phyloP scores from a whole-genome alignment of 2,797 vertebrate genomes.

The Tinamus major region DNA sequence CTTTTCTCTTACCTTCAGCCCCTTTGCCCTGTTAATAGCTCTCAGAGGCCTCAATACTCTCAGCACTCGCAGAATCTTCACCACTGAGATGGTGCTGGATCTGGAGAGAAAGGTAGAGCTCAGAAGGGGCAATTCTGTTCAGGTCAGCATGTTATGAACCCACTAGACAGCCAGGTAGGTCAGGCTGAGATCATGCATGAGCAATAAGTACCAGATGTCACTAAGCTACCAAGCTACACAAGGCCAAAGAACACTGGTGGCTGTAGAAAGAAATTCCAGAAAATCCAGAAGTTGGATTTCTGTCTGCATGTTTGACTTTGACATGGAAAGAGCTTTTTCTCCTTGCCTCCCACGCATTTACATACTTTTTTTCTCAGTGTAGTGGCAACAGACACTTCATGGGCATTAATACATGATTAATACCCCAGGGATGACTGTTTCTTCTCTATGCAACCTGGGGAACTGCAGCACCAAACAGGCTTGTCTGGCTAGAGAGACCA shows the following conservation, averaged over 20 bases:
- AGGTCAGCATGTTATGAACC: not conserved
- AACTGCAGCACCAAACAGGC: not conserved
- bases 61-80: slow-evolving; percentile 97
- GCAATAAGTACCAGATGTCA: not conserved
- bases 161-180: not conserved
- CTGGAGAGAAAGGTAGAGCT: slow-evolving; percentile 70
- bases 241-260: not conserved
- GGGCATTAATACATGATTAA: not conserved
- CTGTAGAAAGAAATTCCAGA: not conserved
- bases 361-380: not conserved
- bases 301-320: not conserved
- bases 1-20: slow-evolving; percentile 87
- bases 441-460: not conserved
- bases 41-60: slow-evolving; percentile 94
- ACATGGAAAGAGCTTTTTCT: not conserved
- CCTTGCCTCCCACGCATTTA: not conserved
- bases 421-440: not conserved
- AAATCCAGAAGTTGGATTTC: not conserved
- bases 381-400: fast-evolving
- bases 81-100: slow-evolving; percentile 96
- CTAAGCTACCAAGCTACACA: not conserved
- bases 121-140: not conserved
- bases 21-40: slow-evolving; percentile 97
- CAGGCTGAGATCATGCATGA: not conserved
- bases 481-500: not conserved